phyloP scores from a whole-genome alignment of 2,797 vertebrate species.

The Forpus xanthops region DNA sequence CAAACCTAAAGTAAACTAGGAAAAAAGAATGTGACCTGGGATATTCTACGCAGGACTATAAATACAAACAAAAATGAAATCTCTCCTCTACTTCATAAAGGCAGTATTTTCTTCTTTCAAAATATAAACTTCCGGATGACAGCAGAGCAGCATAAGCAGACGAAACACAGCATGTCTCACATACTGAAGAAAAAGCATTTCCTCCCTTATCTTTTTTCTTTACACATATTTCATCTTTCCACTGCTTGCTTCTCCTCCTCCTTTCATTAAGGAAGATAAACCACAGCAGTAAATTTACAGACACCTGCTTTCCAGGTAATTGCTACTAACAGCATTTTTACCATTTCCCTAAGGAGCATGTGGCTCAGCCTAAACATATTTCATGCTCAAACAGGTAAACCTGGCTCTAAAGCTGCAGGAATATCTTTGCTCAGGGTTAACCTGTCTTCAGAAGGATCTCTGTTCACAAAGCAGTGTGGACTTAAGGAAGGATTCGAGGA shows the following conservation, averaged over 20 bases:
- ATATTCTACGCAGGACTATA: background rate
- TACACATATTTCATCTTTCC: background rate
- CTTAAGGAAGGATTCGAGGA: background rate
- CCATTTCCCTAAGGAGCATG: background rate
- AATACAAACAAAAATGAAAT: background rate
- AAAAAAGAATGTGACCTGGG: background rate
- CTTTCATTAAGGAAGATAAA: background rate
- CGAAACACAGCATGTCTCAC: background rate
- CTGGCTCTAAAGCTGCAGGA: background rate
- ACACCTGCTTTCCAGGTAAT: conserved; percentile 38
- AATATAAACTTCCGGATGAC: background rate
- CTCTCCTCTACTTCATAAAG: background rate
- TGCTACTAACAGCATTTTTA: conserved; percentile 10
- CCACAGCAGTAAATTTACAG: background rate
- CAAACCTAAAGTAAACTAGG: background rate
- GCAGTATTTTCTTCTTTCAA: background rate
- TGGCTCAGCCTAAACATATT: background rate
- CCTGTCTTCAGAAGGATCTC: background rate
- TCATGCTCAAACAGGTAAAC: background rate
- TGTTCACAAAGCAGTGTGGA: background rate
- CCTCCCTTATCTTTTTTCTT: background rate
- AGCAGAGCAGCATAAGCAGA: conserved; percentile 12
- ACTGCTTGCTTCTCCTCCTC: background rate
- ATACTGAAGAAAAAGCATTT: background rate
- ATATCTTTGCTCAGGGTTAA: background rate